A percentile compares a stretch with the other conserved stretches of the same genome.
Conservation (phyloP, 2,797 vertebrate species). For the Propithecus perrieri region DNA sequence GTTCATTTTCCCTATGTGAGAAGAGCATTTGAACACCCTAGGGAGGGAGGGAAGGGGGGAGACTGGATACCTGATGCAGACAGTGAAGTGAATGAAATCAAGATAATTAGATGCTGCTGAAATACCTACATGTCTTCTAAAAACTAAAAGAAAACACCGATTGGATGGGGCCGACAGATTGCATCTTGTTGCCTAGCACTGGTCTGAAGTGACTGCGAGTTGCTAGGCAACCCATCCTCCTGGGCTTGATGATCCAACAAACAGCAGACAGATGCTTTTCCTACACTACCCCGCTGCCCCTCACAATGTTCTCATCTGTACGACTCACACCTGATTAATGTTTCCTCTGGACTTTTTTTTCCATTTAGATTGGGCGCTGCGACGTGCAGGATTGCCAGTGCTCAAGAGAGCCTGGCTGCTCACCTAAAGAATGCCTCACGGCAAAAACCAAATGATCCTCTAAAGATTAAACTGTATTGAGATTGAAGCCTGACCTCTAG, state of each 20-base stretch:
- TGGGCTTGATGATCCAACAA: slow-evolving; percentile 67
- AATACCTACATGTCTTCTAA: slow-evolving; percentile 66
- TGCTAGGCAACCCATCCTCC: slow-evolving; percentile 75
- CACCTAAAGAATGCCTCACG: neutral
- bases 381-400: neutral
- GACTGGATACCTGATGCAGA: neutral
- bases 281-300: slow-evolving; percentile 23
- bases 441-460: neutral
- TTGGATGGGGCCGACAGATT: slow-evolving; percentile 67
- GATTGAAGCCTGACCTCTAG: neutral
- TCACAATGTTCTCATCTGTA: slow-evolving; percentile 28
- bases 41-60: neutral
- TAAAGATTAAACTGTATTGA: neutral
- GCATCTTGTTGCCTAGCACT: slow-evolving; percentile 79
- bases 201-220: slow-evolving; percentile 66
- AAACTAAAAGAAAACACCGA: slow-evolving; percentile 34
- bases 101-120: slow-evolving; percentile 68
- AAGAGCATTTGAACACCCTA: neutral
- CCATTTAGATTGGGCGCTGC: neutral
- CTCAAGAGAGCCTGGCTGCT: neutral
- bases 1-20: neutral
- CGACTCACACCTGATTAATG: slow-evolving; percentile 65
- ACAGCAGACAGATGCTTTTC: slow-evolving; percentile 50
- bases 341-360: slow-evolving; percentile 11
- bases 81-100: slow-evolving; percentile 44